Percentiles rank a stretch among this genome's conserved stretches.
Evolutionary conservation across 2,113 vertebrate species (phyloP).

Genomic region (Pterocles orientalis): DNA sequence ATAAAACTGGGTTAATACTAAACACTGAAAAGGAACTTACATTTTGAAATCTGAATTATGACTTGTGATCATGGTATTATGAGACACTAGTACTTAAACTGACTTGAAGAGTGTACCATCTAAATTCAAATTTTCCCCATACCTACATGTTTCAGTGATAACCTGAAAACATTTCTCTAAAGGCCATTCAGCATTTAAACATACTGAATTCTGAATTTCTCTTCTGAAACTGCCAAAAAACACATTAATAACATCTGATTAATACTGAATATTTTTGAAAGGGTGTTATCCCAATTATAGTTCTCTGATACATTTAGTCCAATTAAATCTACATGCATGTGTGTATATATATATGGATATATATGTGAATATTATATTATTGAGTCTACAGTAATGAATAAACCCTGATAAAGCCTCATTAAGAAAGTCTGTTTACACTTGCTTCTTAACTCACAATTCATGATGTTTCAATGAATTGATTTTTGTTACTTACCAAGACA

Average conservation of each 20-base stretch:
- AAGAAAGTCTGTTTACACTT: not conserved
- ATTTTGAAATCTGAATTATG: not conserved
- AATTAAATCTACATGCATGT: not conserved
- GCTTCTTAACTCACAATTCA: not conserved
- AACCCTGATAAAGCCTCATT: not conserved
- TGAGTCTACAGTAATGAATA: not conserved
- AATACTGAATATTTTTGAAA: not conserved
- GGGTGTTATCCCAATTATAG: not conserved
- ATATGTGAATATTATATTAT: not conserved
- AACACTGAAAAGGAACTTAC: not conserved
- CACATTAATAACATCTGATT: not conserved
- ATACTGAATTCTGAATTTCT: not conserved
- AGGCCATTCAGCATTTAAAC: not conserved
- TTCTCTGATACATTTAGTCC: not conserved
- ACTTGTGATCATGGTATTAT: not conserved
- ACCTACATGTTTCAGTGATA: not conserved
- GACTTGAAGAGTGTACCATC: not conserved
- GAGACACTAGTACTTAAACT: not conserved
- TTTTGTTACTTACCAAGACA: constrained; percentile 79
- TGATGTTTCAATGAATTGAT: not conserved
- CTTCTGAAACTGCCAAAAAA: not conserved
- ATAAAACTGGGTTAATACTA: not conserved
- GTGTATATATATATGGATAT: not conserved
- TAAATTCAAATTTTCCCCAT: not conserved
- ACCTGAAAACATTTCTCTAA: not conserved